Evolutionary conservation across 1,140 invertebrate species (phyloP), one percentile per base, ranked within the genome.

Genomic region (Calliphora vicina): DNA sequence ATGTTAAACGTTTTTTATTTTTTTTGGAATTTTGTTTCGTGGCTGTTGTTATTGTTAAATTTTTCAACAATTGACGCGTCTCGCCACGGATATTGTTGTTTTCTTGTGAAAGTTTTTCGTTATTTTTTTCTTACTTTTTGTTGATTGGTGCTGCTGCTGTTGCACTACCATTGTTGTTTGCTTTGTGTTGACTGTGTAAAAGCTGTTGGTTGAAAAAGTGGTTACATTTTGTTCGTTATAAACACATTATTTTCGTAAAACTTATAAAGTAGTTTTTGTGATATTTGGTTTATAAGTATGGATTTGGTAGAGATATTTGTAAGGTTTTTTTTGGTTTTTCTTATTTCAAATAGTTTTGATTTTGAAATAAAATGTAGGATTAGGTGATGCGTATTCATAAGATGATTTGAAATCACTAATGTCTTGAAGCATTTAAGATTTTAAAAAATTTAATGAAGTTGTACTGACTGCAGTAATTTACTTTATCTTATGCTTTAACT

Each of bases 41-140:
- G 13, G 15, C 29, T 78, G 42, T 43, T 45, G 74, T 43, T 43
- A 23, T 43, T 78, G 35, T 78, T 78, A 35, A 35, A 35, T 35
- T 78, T 42, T 43, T 78, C 8, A 42, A 78, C 74, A 78, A 78
- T 78, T 78, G 74, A 78, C 74, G 74, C 35, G 74, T 78, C 74
- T 78, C 35, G 74, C 74, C 74, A 43, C 74, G 74, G 74, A 43
- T 78, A 20, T 78, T 78, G 74, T 23, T 45, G 42, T 78, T 78
- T 74, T 20, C 3, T 35, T 35, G 26, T 73, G 71, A 29, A 27
- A 74, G 2, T 74, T 74, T 74, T 74, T 43, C 10, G n/a, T 42
- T 78, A 9, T 29, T 42, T 76, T n/a, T 9, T 29, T 35, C 0
- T 20, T 29, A 27, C 23, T 25, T 76, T 42, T 43, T 45, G 20